A percentile compares a stretch with the other conserved stretches of the same genome.
phyloP scores from a whole-genome alignment of 1,140 invertebrate species.

The Macrotrachela quadricornifera region DNA sequence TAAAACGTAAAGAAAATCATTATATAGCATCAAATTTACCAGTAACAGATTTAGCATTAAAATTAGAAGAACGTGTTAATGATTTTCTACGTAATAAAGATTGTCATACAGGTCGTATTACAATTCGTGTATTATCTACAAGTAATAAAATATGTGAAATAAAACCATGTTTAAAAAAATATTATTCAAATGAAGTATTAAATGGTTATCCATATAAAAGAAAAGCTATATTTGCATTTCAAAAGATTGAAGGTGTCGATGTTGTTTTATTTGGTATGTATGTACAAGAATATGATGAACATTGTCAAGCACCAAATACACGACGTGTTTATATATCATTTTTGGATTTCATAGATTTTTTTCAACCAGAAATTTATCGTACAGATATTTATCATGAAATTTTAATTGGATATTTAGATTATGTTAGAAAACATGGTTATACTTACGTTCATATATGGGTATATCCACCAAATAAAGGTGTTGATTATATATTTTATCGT shows the following conservation, averaged over 20 bases:
- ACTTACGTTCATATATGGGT: constrained; percentile 90
- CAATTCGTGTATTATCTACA: constrained; percentile 84
- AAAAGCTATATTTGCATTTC: constrained; percentile 96
- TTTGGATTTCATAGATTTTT: constrained; percentile 97
- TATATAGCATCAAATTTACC: not conserved
- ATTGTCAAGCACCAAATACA: constrained; percentile 78
- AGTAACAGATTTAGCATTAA: constrained; percentile 53
- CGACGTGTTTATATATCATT: constrained; percentile 93
- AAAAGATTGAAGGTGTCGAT: constrained; percentile 90
- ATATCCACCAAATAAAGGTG: constrained; percentile 95
- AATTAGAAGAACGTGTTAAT: constrained; percentile 92
- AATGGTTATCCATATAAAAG: constrained; percentile 83
- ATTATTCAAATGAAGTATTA: constrained; percentile 48
- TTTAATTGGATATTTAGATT: constrained; percentile 90
- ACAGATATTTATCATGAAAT: constrained; percentile 99
- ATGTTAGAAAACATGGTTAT: constrained; percentile 76
- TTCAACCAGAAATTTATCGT: constrained; percentile 79
- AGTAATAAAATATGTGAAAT: constrained; percentile 94
- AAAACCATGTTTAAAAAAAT: constrained; percentile 69
- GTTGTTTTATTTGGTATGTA: constrained; percentile 99
- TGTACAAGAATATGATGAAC: constrained; percentile 96
- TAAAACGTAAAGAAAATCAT: not conserved
- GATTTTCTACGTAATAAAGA: constrained; percentile 69
- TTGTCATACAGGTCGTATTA: constrained; percentile 81
- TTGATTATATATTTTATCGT: constrained; percentile 99